These are phyloP conservation scores for Grus americana DNA, from an alignment of 2,113 vertebrate genomes.

Conservation along the genomic window DNA sequence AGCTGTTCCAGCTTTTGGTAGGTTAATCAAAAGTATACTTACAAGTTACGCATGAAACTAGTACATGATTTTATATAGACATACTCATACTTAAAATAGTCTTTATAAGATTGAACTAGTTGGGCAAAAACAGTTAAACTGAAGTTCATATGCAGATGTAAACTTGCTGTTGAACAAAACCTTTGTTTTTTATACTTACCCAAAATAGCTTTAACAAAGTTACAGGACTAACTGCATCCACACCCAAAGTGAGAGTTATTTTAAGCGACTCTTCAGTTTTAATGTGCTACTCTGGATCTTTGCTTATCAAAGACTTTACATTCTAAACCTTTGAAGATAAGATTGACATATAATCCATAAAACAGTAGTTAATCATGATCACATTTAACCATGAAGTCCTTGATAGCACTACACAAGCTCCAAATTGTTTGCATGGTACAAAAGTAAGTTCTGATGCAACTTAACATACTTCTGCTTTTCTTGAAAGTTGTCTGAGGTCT, in stretches of 20 bases:
- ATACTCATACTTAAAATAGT: background rate
- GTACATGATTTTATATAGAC: background rate
- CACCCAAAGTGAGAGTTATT: background rate
- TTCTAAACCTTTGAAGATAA: background rate
- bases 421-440: background rate
- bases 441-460: constrained; percentile 18
- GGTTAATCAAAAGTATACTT: background rate
- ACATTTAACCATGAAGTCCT: background rate
- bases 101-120: background rate
- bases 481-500: background rate
- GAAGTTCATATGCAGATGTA: background rate
- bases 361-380: background rate
- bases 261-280: background rate
- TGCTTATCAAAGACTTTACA: background rate
- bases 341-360: background rate
- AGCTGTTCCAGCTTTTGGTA: background rate
- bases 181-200: background rate
- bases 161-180: background rate
- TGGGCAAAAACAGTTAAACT: background rate
- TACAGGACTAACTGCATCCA: background rate
- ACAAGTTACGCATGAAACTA: background rate
- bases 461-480: background rate
- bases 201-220: constrained; percentile 25
- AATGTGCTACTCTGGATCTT: background rate
- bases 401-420: background rate